Percentiles rank a stretch among this genome's conserved stretches.
These are phyloP conservation scores for Helobdella robusta DNA, from an alignment of 2,888 invertebrate species.

Conservation along the genomic window DNA sequence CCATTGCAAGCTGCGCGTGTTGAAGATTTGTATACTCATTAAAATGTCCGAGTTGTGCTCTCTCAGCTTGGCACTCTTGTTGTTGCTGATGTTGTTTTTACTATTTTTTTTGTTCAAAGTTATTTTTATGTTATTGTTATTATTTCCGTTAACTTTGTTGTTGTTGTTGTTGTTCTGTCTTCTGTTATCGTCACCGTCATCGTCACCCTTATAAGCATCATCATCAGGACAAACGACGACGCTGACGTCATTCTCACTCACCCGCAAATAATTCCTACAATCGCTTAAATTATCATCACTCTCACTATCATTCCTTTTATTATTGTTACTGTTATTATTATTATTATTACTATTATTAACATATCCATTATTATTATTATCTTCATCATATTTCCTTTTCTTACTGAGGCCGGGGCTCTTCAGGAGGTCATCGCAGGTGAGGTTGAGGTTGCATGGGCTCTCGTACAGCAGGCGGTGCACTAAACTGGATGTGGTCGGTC, in stretches of 20 bases:
- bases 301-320: neutral
- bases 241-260: too few species aligned
- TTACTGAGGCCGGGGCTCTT: neutral
- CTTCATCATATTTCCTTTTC: neutral
- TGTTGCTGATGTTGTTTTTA: neutral
- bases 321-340: conserved; percentile 3
- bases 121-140: neutral
- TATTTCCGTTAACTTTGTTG: neutral
- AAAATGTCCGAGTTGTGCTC: too few species aligned
- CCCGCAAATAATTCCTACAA: too few species aligned
- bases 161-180: neutral
- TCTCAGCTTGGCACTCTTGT: too few species aligned
- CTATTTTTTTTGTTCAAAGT: neutral
- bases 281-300: neutral
- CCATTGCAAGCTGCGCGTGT: too few species aligned
- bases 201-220: too few species aligned
- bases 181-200: too few species aligned
- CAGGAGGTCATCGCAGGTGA: neutral
- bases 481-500: conserved; percentile 29
- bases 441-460: conserved; percentile 32
- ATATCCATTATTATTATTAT: too few species aligned
- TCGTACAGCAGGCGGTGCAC: conserved; percentile 33
- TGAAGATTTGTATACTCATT: too few species aligned
- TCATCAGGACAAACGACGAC: too few species aligned
- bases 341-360: neutral